These are phyloP conservation scores for Forbesichthys agassizii DNA, from an alignment of 2,113 vertebrate species.

Conservation along the genomic window DNA sequence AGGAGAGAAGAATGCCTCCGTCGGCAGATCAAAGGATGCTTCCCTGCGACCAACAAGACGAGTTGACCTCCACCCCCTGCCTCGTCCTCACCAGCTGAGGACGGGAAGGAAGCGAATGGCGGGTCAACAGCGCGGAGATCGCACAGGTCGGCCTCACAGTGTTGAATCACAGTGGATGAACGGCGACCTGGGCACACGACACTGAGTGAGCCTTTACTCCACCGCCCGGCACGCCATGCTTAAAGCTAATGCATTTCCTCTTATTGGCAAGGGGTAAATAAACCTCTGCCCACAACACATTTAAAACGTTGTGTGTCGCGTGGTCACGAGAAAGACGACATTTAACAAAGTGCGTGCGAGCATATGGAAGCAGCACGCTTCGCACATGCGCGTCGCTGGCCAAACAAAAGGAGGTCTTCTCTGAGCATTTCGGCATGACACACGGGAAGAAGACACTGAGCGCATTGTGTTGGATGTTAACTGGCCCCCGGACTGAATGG, in stretches of 20 bases:
- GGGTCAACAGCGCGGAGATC: conserved; percentile 39
- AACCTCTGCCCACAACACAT: conserved; percentile 7
- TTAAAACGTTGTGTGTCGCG: background rate
- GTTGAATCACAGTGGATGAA: background rate
- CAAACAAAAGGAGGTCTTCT: conserved; percentile 44
- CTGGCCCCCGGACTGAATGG: conserved; percentile 67
- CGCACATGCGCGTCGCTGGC: conserved; percentile 14
- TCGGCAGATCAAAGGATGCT: conserved; percentile 66
- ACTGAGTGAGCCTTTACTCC: background rate
- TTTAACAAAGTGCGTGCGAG: background rate
- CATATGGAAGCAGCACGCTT: conserved; percentile 9
- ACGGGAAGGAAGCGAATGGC: conserved; percentile 39
- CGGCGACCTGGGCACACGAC: conserved; percentile 18
- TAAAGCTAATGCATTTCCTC: background rate
- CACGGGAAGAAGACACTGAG: conserved; percentile 52
- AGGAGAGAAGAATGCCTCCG: conserved; percentile 53
- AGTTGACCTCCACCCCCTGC: conserved; percentile 62
- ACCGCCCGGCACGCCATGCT: background rate
- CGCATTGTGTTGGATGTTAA: conserved; percentile 68
- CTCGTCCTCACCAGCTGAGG: conserved; percentile 15
- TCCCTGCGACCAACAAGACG: conserved; percentile 42
- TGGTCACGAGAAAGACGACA: background rate
- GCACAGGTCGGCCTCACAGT: conserved; percentile 4
- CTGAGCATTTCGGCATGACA: conserved; percentile 45
- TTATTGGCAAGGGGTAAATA: background rate